Conservation (phyloP, 1,140 invertebrate genomes). For the Pentalonia nigronervosa region DNA sequence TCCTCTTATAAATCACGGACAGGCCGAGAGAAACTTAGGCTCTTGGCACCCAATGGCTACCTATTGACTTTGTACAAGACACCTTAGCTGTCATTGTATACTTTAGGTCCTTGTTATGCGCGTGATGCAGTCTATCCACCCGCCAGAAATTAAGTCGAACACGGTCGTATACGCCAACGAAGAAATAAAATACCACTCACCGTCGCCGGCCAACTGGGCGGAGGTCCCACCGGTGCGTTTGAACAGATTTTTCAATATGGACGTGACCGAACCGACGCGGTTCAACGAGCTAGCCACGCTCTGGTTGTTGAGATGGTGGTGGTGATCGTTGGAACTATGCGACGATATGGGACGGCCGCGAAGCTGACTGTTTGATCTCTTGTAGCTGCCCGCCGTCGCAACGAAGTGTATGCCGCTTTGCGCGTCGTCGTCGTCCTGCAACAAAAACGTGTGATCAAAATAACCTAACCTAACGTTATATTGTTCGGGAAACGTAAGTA, state of each 20-base stretch:
- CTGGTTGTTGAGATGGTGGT: slow-evolving; percentile 18
- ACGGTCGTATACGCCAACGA: too few relatives aligned
- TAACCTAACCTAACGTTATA: too few relatives aligned
- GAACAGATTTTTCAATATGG: slow-evolving; percentile 64
- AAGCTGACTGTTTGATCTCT: slow-evolving; percentile 22
- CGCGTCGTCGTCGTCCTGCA: slow-evolving; percentile 39
- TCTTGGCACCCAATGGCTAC: not conserved
- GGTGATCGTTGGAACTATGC: slow-evolving; percentile 62
- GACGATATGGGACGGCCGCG: slow-evolving; percentile 63
- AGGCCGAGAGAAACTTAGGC: too few relatives aligned
- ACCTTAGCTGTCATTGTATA: too few relatives aligned
- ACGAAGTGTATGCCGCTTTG: slow-evolving; percentile 48
- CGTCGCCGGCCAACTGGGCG: not conserved
- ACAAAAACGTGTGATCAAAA: not conserved
- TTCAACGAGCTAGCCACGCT: slow-evolving; percentile 65
- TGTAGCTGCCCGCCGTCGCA: slow-evolving; percentile 21
- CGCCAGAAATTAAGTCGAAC: too few relatives aligned
- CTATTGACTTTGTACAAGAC: too few relatives aligned
- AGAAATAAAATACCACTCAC: not conserved
- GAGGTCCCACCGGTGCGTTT: slow-evolving; percentile 38
- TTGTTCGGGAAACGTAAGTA: too few relatives aligned
- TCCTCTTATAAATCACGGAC: too few relatives aligned
- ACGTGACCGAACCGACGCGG: slow-evolving; percentile 76
- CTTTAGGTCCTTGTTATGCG: not conserved
- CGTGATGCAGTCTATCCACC: not conserved